These are phyloP conservation scores for Brachirus orientalis DNA, from an alignment of 2,113 vertebrate genomes.

Conservation along the genomic window DNA sequence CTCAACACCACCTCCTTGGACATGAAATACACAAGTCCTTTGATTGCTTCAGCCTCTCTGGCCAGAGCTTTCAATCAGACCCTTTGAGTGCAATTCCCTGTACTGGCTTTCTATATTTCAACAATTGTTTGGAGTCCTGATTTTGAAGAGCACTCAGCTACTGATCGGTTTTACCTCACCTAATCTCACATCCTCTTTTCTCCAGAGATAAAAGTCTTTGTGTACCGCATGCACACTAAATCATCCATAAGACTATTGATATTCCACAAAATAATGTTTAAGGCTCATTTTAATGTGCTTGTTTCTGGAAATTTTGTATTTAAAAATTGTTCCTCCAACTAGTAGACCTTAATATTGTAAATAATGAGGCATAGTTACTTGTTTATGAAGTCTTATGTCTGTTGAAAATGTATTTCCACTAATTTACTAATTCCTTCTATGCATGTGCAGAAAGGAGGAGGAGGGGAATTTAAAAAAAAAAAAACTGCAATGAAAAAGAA, in stretches of 20 bases:
- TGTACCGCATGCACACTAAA: conserved; percentile 38
- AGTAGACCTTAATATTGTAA: conserved; percentile 18
- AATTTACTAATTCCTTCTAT: conserved; percentile 39
- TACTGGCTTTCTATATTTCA: conserved; percentile 64
- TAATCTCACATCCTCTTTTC: conserved; percentile 38
- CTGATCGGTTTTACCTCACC: conserved; percentile 46
- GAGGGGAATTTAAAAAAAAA: neutral
- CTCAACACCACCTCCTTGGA: conserved; percentile 55
- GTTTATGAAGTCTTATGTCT: conserved; percentile 7
- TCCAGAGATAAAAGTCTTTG: conserved; percentile 37
- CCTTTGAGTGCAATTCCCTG: conserved; percentile 67
- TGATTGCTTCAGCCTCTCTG: conserved; percentile 67
- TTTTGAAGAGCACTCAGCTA: conserved; percentile 61
- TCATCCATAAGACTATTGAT: conserved; percentile 32
- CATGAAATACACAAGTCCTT: conserved; percentile 73
- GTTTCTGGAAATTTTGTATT: conserved; percentile 18
- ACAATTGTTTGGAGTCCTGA: conserved; percentile 68
- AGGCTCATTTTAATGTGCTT: conserved; percentile 3
- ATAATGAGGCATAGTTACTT: conserved; percentile 2
- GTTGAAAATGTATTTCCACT: conserved; percentile 38
- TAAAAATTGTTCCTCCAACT: neutral
- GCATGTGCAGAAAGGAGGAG: conserved; percentile 15
- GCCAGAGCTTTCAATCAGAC: conserved; percentile 74
- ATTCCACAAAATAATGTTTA: conserved; percentile 24
- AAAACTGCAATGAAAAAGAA: conserved; percentile 54